Conservation (phyloP, 2,113 vertebrate genomes). For the Oceanites oceanicus region DNA sequence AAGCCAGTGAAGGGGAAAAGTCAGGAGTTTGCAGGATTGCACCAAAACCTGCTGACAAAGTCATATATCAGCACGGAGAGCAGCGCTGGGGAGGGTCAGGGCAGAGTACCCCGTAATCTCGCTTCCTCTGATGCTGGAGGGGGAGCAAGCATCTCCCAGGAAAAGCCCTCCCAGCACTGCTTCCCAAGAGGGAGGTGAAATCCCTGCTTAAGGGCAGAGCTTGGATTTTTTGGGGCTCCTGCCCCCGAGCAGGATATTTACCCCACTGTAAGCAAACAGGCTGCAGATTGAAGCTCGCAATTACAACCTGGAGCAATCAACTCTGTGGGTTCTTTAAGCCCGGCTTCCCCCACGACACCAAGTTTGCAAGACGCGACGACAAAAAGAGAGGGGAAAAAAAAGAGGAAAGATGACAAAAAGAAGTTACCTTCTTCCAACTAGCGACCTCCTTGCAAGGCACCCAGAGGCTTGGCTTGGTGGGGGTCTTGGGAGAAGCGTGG, state of each 20-base stretch:
- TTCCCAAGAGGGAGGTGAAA: not conserved
- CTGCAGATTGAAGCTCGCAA: too few species aligned
- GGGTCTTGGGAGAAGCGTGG: not conserved
- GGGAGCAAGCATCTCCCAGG: not conserved
- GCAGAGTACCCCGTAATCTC: not conserved
- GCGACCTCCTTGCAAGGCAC: not conserved
- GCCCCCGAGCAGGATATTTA: not conserved
- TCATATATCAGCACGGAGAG: accelerated
- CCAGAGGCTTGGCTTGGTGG: not conserved
- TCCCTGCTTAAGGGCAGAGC: not conserved
- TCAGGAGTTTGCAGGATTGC: not conserved
- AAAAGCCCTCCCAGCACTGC: accelerated
- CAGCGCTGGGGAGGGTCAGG: accelerated
- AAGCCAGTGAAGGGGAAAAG: not conserved
- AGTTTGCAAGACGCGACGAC: accelerated
- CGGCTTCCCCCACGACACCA: accelerated
- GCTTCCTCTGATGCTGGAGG: not conserved
- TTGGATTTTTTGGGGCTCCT: not conserved
- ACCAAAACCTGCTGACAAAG: not conserved
- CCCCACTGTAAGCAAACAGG: not conserved
- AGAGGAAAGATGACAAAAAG: not conserved
- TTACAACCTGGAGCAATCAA: not conserved
- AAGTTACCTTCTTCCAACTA: slow-evolving; percentile 5
- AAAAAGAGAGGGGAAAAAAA: not conserved
- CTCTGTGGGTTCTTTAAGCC: accelerated